phyloP scores from a whole-genome alignment of 2,888 invertebrate species.

The Brachypalpus laphriformis region DNA sequence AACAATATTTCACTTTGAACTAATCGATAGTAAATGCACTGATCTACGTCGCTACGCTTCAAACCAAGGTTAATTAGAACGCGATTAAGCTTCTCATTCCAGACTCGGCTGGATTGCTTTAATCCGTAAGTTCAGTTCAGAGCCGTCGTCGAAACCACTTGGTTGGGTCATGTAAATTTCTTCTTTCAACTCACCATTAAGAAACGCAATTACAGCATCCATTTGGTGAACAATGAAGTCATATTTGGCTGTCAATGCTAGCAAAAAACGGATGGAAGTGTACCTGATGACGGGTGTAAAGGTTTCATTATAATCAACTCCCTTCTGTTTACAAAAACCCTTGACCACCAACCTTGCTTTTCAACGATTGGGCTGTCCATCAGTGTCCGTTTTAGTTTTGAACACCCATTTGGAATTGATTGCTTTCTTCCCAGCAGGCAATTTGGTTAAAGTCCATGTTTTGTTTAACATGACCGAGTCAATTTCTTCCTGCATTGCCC shows the following conservation, averaged over 20 bases:
- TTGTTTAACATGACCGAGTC: neutral
- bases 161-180: neutral
- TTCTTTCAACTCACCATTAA: no score
- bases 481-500: neutral
- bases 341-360: slow-evolving; percentile 64
- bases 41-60: no score
- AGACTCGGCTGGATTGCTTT: no score
- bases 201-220: neutral
- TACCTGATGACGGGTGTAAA: slow-evolving; percentile 56
- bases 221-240: neutral
- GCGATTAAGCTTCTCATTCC: no score
- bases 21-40: no score
- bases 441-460: neutral
- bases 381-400: slow-evolving; percentile 57
- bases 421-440: neutral
- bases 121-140: no score
- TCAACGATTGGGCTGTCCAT: slow-evolving; percentile 32
- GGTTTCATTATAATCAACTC: slow-evolving; percentile 60
- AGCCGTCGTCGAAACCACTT: neutral
- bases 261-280: neutral
- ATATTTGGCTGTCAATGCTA: neutral
- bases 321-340: slow-evolving; percentile 57
- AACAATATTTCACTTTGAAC: no score
- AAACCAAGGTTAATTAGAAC: no score
- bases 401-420: slow-evolving; percentile 9